Conservation (phyloP, 2,888 invertebrate genomes). For the Uloborus plumipes region DNA sequence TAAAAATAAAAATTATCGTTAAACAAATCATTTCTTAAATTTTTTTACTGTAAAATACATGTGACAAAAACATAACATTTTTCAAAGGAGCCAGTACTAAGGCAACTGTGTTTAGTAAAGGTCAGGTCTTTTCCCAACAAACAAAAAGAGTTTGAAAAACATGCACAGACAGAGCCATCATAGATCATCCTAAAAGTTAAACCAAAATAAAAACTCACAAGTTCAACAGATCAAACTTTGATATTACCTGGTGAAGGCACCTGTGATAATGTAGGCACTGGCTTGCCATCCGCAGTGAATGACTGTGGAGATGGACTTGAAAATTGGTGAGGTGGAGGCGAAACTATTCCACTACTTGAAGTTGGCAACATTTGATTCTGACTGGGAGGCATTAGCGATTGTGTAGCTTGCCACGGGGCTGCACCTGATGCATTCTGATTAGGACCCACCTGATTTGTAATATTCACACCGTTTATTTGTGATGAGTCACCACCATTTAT, state of each 20-base stretch:
- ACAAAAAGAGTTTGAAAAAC: no score
- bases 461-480: conserved; percentile 36
- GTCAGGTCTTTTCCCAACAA: no score
- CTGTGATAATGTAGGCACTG: conserved; percentile 54
- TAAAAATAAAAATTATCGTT: no score
- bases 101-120: no score
- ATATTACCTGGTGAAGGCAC: conserved; percentile 57
- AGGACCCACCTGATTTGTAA: not conserved
- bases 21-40: no score
- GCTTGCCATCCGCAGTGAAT: conserved; percentile 31
- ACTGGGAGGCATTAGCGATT: conserved; percentile 21
- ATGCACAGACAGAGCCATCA: no score
- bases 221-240: not conserved
- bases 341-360: conserved; percentile 8
- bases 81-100: no score
- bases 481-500: conserved; percentile 26
- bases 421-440: not conserved
- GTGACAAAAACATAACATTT: no score
- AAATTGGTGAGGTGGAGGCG: conserved; percentile 17
- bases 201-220: no score
- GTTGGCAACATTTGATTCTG: conserved; percentile 33
- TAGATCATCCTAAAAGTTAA: no score
- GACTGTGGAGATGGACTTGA: conserved; percentile 24
- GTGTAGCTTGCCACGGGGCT: conserved; percentile 13
- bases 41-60: no score